Conservation (phyloP, 2,888 invertebrate species). For the Lasioglossum marginatum region DNA sequence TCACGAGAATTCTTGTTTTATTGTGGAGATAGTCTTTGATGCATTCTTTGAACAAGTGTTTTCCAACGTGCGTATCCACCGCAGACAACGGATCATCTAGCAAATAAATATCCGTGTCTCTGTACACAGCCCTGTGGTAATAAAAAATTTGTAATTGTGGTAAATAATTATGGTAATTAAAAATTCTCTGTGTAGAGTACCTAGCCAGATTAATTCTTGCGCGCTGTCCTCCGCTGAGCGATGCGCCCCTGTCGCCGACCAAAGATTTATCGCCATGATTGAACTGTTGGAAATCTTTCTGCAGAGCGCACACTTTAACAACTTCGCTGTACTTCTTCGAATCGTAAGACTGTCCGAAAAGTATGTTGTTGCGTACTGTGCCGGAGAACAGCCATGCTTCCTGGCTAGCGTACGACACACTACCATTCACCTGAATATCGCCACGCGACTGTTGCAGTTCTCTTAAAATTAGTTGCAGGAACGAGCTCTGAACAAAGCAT, state of each 20-base stretch:
- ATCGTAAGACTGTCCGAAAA: conserved; percentile 90
- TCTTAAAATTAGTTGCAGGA: conserved; percentile 89
- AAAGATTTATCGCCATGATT: conserved; percentile 90
- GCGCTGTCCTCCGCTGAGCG: conserved; percentile 92
- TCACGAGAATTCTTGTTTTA: conserved; percentile 91
- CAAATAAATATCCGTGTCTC: conserved; percentile 91
- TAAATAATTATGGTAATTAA: too few species aligned
- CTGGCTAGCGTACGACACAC: conserved; percentile 90
- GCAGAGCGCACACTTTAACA: conserved; percentile 88
- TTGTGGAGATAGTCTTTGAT: conserved; percentile 88
- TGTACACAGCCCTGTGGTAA: conserved; percentile 88
- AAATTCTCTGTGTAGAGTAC: conserved; percentile 69
- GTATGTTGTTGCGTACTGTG: conserved; percentile 91
- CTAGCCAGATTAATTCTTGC: conserved; percentile 91
- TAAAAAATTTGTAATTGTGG: too few species aligned
- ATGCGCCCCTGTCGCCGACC: conserved; percentile 92
- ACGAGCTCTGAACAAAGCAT: conserved; percentile 85
- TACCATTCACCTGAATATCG: conserved; percentile 87
- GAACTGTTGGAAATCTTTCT: conserved; percentile 89
- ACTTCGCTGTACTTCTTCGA: conserved; percentile 85
- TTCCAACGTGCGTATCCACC: conserved; percentile 91
- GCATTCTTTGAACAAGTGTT: conserved; percentile 91
- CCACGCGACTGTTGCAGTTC: conserved; percentile 89
- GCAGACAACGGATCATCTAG: conserved; percentile 93
- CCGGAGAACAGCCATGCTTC: conserved; percentile 92